Conservation (phyloP, 1,140 invertebrate species). For the Nymphalis io region DNA sequence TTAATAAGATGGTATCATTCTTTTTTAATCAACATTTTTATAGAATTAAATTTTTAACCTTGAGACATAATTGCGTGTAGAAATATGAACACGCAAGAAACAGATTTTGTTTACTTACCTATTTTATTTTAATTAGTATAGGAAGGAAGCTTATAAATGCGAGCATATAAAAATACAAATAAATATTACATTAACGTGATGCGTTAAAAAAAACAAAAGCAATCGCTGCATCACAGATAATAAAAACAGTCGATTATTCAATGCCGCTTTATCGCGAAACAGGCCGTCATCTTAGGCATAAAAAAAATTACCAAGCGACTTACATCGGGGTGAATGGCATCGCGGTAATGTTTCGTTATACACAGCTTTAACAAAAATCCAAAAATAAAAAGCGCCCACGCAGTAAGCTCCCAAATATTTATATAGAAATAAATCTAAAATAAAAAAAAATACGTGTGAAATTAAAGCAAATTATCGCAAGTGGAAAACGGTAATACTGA, state of each 20-base stretch:
- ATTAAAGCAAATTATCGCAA: constrained; percentile 17
- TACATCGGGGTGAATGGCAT: constrained; percentile 77
- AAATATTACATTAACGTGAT: background rate
- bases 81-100: no score
- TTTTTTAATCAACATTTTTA: no score
- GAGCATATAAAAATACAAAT: no score
- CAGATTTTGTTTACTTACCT: no score
- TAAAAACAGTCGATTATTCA: constrained; percentile 1
- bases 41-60: no score
- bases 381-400: constrained; percentile 46
- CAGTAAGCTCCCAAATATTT: constrained; percentile 47
- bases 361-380: constrained; percentile 34
- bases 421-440: constrained; percentile 57
- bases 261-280: constrained; percentile 7
- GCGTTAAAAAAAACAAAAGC: background rate
- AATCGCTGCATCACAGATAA: background rate
- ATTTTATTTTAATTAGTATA: no score
- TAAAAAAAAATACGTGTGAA: constrained; percentile 39
- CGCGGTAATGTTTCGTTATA: constrained; percentile 19
- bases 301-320: constrained; percentile 48
- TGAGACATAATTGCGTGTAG: no score
- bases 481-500: constrained; percentile 16
- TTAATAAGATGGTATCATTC: no score
- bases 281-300: constrained; percentile 9
- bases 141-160: no score